Conservation (phyloP, 2,113 vertebrate species). For the Semicossyphus pulcher region DNA sequence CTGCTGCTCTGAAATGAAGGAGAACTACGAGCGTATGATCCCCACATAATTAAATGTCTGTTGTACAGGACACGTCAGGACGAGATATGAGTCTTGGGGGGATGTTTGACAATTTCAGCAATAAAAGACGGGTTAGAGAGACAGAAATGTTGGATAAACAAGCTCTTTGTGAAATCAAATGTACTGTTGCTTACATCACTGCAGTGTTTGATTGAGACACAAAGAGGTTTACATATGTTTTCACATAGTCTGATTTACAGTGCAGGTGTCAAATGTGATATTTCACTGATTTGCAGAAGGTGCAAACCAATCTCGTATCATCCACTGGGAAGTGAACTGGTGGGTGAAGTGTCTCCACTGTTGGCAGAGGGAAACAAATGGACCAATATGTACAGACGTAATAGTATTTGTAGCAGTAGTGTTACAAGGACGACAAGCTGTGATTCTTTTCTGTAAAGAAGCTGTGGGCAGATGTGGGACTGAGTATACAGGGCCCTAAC, state of each 20-base stretch:
- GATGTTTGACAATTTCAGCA: not conserved
- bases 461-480: too few relatives aligned
- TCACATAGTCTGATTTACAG: slow-evolving; percentile 18
- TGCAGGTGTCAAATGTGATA: slow-evolving; percentile 14
- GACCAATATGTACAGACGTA: slow-evolving; percentile 3
- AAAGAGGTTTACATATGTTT: slow-evolving; percentile 1
- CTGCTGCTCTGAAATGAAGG: slow-evolving; percentile 14
- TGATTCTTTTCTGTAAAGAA: slow-evolving; percentile 2
- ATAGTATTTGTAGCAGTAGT: slow-evolving; percentile 12
- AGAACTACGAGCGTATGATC: not conserved
- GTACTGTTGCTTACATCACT: not conserved
- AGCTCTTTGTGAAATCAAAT: not conserved
- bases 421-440: not conserved
- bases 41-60: slow-evolving; percentile 4
- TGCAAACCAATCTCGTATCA: not conserved
- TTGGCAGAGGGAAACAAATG: not conserved
- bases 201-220: not conserved
- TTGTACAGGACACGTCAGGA: not conserved
- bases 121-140: not conserved
- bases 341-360: slow-evolving; percentile 12
- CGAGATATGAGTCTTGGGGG: not conserved
- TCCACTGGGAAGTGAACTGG: slow-evolving; percentile 21
- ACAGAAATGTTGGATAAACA: not conserved
- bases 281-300: slow-evolving; percentile 16
- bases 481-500: too few relatives aligned